Evolutionary conservation across 2,797 vertebrate species (phyloP).

Genomic region (Brachymystax lenok): DNA sequence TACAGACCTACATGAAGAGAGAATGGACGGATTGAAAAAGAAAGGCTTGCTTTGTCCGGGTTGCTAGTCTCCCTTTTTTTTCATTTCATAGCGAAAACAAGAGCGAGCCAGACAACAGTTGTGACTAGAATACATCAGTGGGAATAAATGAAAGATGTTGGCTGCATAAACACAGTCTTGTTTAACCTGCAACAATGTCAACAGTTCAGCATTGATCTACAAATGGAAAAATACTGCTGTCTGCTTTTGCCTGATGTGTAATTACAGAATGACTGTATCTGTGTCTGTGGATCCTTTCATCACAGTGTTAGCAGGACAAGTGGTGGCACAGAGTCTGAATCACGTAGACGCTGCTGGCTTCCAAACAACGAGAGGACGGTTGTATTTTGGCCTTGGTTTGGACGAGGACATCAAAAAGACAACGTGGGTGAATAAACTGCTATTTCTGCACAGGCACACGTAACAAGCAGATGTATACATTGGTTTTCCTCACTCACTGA

Average conservation of each 20-base stretch:
- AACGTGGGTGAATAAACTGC: slow-evolving; percentile 57
- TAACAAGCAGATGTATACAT: slow-evolving; percentile 19
- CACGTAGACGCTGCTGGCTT: slow-evolving; percentile 47
- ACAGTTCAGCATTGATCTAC: slow-evolving; percentile 40
- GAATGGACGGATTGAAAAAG: slow-evolving; percentile 1
- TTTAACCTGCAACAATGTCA: slow-evolving; percentile 53
- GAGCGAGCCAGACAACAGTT: slow-evolving; percentile 17
- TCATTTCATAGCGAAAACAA: slow-evolving; percentile 9
- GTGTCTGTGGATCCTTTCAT: slow-evolving; percentile 62
- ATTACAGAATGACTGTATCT: slow-evolving; percentile 62
- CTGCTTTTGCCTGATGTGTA: slow-evolving; percentile 57
- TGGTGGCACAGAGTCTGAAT: slow-evolving; percentile 49
- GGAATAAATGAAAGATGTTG: slow-evolving; percentile 39
- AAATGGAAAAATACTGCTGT: slow-evolving; percentile 60
- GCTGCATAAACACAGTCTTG: slow-evolving; percentile 48
- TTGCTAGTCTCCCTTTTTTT: background rate
- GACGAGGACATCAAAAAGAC: slow-evolving; percentile 69
- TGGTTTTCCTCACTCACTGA: background rate
- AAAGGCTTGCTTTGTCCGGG: slow-evolving; percentile 1
- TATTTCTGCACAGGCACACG: slow-evolving; percentile 57
- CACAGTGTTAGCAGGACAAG: slow-evolving; percentile 48
- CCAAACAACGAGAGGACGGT: slow-evolving; percentile 53
- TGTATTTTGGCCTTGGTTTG: slow-evolving; percentile 66
- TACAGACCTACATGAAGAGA: background rate
- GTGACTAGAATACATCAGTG: slow-evolving; percentile 25